Evolutionary conservation across 1,140 invertebrate genomes (phyloP).

Genomic region (Papilio polytes): DNA sequence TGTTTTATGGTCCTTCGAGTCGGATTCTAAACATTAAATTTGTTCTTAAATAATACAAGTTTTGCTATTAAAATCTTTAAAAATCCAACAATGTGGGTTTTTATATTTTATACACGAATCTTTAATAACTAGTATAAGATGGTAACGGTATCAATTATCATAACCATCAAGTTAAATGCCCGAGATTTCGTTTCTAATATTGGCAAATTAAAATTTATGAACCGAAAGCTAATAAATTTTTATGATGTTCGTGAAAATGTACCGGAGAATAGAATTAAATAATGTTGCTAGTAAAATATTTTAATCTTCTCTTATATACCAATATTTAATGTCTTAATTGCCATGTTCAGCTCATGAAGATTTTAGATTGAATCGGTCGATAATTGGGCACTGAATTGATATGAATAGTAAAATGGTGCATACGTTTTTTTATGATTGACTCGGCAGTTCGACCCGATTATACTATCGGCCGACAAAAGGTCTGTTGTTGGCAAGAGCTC

Average conservation of each 20-base stretch:
- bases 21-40: too few relatives aligned
- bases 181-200: conserved; percentile 25
- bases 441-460: too few relatives aligned
- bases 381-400: too few relatives aligned
- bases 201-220: conserved; percentile 20
- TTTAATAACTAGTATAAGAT: background rate
- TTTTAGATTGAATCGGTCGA: too few relatives aligned
- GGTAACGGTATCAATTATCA: background rate
- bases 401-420: too few relatives aligned
- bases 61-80: background rate
- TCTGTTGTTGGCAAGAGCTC: too few relatives aligned
- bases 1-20: too few relatives aligned
- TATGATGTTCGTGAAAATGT: conserved; percentile 13
- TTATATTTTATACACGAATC: background rate
- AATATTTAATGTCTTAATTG: too few relatives aligned
- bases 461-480: too few relatives aligned
- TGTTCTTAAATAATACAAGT: too few relatives aligned
- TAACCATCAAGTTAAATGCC: conserved; percentile 26
- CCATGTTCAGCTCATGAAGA: too few relatives aligned
- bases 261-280: conserved; percentile 11
- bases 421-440: too few relatives aligned
- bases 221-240: conserved; percentile 19
- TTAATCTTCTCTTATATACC: background rate
- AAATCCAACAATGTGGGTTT: background rate
- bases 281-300: conserved; percentile 6